phyloP scores from a whole-genome alignment of 2,113 vertebrate species.

The Cavia porcellus region DNA sequence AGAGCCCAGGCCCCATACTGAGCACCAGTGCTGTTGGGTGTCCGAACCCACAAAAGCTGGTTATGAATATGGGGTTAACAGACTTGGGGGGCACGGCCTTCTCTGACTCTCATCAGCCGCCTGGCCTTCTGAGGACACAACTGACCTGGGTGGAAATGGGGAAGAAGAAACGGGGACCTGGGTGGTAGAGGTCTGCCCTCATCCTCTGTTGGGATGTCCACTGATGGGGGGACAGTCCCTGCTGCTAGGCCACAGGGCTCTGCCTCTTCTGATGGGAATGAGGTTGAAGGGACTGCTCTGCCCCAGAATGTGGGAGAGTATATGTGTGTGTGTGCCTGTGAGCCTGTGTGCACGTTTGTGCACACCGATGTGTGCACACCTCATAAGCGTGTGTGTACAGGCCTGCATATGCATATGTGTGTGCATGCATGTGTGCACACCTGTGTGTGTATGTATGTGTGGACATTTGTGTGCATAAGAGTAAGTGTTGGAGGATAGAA shows the following conservation, averaged over 20 bases:
- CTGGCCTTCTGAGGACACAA: not conserved
- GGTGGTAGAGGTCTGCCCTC: not conserved
- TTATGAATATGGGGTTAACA: not conserved
- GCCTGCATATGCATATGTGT: too few species aligned
- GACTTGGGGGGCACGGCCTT: accelerated
- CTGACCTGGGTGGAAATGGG: not conserved
- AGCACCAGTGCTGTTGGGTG: not conserved
- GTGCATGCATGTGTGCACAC: too few species aligned
- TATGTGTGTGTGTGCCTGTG: not conserved
- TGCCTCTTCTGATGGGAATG: not conserved
- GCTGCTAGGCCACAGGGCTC: not conserved
- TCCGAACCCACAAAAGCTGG: not conserved
- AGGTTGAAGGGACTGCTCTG: not conserved
- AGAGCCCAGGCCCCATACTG: not conserved
- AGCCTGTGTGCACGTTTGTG: too few species aligned
- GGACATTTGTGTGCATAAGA: not conserved
- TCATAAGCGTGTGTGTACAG: not conserved
- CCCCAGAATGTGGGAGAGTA: not conserved
- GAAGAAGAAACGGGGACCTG: not conserved
- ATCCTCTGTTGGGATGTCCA: not conserved
- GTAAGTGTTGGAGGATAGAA: not conserved
- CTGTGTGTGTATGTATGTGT: too few species aligned
- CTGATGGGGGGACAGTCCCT: not conserved
- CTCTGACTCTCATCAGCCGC: not conserved
- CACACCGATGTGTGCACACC: too few species aligned